Evolutionary conservation across 2,888 invertebrate species (phyloP), one percentile per base, ranked within the genome.

Genomic region (Tetragonula carbonaria): DNA sequence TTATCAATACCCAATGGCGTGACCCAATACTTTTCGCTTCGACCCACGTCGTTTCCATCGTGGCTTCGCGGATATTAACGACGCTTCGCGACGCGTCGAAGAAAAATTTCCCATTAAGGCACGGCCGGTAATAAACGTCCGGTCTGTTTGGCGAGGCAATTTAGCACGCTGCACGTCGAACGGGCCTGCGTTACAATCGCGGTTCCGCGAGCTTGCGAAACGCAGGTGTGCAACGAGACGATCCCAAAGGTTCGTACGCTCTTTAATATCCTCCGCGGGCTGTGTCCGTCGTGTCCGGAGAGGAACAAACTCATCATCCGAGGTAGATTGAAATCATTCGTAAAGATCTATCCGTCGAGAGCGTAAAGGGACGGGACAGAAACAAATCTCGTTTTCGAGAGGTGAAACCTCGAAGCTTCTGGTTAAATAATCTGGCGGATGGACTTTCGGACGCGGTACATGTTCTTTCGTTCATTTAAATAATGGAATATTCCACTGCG

Each of bases 81-180:
- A 78, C 62, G 62, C 38, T 63, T 1, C 45, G 45, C 13, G 73
- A 68, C 73, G 71, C 74, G 28, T 28, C 28, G 28, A 28, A 82
- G 71, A 82, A 84, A 84, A 86, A 87, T 88, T 80, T 86, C 80
- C 65, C 80, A 87, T 87, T 86, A 86, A 80, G 71, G 71, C 78
- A 8, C 45, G 51, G 71, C 55, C 72, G 76, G 8, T 82, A 84
- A 87, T 86, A 80, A 80, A 86, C 74, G 80, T 78, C 80, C 79
- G 59, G 74, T 77, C 33, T 62, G 82, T 82, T 84, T 70, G 65
- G 23, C 65, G 55, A 78, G 78, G 78, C 70, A 75, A 86, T 83
- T 87, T 81, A 83, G 77, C 68, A 77, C 57, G 72, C 45, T 33
- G 65, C 62, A 59, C 59, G 79, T 74, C 66, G 84, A 86, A 78